Base-by-base conservation (phyloP, 2,113 vertebrate species). In the Misgurnus mizolepis region DNA sequence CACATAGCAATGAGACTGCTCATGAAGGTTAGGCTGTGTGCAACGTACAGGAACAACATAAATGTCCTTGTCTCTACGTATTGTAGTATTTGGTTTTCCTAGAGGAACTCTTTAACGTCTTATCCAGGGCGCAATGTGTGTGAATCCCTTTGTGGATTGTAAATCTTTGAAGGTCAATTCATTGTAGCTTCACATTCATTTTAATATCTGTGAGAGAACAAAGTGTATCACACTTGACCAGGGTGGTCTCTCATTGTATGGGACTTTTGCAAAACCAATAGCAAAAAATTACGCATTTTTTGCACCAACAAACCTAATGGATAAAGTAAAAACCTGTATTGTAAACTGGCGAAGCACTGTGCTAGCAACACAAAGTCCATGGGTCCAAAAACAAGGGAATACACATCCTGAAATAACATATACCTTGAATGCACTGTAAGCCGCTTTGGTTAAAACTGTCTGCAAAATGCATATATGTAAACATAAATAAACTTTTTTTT, bases 41-140 rank as follows among this genome's bases (percentile, higher is more conserved):
- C 4, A 11, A 14, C 15, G 9, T 49, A 65, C 40, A 64, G n/a
- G 50, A 72, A 83, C 2, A 62, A 14, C 49, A 77, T 65, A 50
- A 74, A 76, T 22, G 60, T 53, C 53, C 27, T 15, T 34, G 12
- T 76, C 43, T 11, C 5, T 34, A 45, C 4, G 9, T 9, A 9
- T 27, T 55, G 47, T 43, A 55, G 14, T 15, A 62, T 67, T 49
- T 49, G 18, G 58, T 68, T 61, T 82, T 45, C 68, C 39, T 18
- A 71, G 22, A 55, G n/a, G 3, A 34, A 12, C 27, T 34, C 40
- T 17, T 17, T 40, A 55, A 66, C 10, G 14, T 73, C 53, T 53
- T 18, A 55, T 15, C 61, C 60, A 50, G 60, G 14, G 12, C 34
- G 27, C 43, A 39, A 49, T 49, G 27, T 22, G 55, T 74, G 55